These are phyloP conservation scores for Orthosia cruda DNA, from an alignment of 2,888 invertebrate species.

Conservation along the genomic window DNA sequence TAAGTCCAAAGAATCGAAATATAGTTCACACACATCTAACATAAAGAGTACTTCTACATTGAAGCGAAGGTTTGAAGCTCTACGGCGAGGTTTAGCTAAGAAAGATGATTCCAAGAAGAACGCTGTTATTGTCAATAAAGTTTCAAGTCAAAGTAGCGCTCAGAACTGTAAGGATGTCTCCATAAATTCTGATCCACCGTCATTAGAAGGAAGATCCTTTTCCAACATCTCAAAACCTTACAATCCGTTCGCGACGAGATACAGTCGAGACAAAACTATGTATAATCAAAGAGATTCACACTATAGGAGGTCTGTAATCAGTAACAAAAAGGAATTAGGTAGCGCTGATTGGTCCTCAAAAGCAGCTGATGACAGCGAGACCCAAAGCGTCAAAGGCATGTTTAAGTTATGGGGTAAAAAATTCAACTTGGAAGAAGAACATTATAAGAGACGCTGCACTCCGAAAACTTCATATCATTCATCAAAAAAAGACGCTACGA, in stretches of 20 bases:
- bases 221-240: conserved; percentile 75
- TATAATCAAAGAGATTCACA: conserved; percentile 57
- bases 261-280: conserved; percentile 49
- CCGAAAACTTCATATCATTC: conserved; percentile 62
- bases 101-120: conserved; percentile 78
- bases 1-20: conserved; percentile 73
- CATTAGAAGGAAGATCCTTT: conserved; percentile 81
- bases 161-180: conserved; percentile 81
- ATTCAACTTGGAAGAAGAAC: conserved; percentile 81
- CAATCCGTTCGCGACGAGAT: conserved; percentile 63
- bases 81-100: conserved; percentile 77
- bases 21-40: conserved; percentile 67
- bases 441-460: conserved; percentile 61
- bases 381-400: conserved; percentile 82
- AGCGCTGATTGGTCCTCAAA: conserved; percentile 64
- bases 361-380: conserved; percentile 72
- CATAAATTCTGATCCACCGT: conserved; percentile 84
- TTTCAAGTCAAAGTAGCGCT: conserved; percentile 69
- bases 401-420: conserved; percentile 86
- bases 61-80: conserved; percentile 81
- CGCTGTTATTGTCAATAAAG: conserved; percentile 56
- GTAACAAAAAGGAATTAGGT: conserved; percentile 63
- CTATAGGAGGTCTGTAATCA: conserved; percentile 56
- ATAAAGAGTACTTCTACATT: conserved; percentile 80
- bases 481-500: conserved; percentile 57